Evolutionary conservation across 2,113 vertebrate species (phyloP).

Genomic region (Carassius carassius): DNA sequence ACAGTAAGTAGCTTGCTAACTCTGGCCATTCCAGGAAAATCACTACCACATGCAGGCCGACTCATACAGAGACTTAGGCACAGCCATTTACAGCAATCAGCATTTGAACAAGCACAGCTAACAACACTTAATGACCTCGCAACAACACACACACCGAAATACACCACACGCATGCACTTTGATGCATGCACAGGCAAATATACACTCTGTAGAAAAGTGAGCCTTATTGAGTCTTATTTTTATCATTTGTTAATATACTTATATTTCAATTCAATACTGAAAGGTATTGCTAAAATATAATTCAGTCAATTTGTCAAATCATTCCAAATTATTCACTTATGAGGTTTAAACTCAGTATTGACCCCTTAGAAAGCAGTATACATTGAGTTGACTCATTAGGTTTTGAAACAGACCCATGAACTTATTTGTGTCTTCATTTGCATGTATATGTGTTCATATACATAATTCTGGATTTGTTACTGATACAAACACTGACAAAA

Average conservation of each 20-base stretch:
- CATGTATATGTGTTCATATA: not conserved
- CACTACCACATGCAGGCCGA: constrained; percentile 94
- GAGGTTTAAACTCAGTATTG: not conserved
- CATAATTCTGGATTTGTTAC: not conserved
- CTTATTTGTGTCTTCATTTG: not conserved
- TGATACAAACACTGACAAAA: not conserved
- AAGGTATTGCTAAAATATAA: not conserved
- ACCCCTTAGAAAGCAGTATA: too few relatives aligned
- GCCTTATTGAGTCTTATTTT: not conserved
- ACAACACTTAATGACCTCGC: constrained; percentile 84
- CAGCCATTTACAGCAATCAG: constrained; percentile 92
- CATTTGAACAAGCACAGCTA: constrained; percentile 87
- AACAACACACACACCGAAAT: constrained; percentile 51
- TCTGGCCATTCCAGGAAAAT: constrained; percentile 88
- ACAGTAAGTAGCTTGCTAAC: constrained; percentile 79
- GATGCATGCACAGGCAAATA: not conserved
- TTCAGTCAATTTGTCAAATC: not conserved
- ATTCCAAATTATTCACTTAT: not conserved
- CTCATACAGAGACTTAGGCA: constrained; percentile 67
- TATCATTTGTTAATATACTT: not conserved
- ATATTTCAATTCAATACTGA: not conserved
- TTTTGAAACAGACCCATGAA: not conserved
- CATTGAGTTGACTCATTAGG: too few relatives aligned
- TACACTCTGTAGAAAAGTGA: not conserved
- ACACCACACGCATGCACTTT: constrained; percentile 45